These are phyloP conservation scores for Platanista minor DNA, from an alignment of 2,113 vertebrate species.

Conservation along the genomic window DNA sequence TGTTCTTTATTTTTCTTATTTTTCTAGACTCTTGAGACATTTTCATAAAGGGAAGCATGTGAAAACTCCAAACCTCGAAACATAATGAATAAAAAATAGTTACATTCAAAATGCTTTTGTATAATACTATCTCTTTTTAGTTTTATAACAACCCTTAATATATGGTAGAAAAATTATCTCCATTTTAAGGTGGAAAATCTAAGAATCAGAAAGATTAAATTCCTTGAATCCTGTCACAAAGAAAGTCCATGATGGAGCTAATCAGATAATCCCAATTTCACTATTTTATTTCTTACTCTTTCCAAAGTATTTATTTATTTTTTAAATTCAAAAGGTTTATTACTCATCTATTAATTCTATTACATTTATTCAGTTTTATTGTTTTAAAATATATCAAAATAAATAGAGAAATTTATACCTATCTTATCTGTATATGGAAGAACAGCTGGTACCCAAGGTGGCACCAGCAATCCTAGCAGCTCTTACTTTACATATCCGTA, in stretches of 20 bases:
- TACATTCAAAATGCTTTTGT: neutral
- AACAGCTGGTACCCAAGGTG: too few relatives aligned
- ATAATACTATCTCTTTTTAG: neutral
- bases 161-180: neutral
- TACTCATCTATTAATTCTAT: too few relatives aligned
- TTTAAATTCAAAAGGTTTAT: too few relatives aligned
- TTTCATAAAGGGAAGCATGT: conserved; percentile 9
- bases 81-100: neutral
- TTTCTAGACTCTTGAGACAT: neutral
- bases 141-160: neutral
- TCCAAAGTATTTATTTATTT: neutral
- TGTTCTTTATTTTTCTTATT: neutral
- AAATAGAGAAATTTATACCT: too few relatives aligned
- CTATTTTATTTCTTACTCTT: neutral
- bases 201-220: neutral
- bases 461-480: too few relatives aligned
- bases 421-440: too few relatives aligned
- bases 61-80: neutral
- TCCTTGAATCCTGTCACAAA: neutral
- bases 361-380: too few relatives aligned
- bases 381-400: too few relatives aligned
- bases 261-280: neutral
- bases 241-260: neutral
- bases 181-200: neutral
- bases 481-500: too few relatives aligned